Conservation (phyloP, 2,113 vertebrate genomes). For the Uria lomvia region DNA sequence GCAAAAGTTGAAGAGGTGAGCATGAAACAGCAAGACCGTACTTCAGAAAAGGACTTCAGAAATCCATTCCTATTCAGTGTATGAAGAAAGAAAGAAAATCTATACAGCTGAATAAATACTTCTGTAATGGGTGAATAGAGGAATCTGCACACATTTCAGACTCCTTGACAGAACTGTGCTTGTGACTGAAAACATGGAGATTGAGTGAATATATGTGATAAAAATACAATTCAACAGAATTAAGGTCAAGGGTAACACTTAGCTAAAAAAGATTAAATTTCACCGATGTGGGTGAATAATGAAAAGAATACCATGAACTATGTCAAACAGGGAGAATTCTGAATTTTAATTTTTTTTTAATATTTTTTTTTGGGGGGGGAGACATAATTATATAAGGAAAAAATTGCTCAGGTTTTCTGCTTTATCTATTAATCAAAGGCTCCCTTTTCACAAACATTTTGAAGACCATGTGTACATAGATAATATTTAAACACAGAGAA, state of each 20-base stretch:
- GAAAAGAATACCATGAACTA: not conserved
- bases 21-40: not conserved
- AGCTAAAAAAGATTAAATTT: not conserved
- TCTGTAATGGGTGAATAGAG: not conserved
- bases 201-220: not conserved
- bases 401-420: not conserved
- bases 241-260: not conserved
- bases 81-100: not conserved
- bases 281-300: not conserved
- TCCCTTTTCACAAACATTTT: not conserved
- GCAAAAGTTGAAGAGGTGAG: not conserved
- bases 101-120: not conserved
- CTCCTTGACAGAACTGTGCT: not conserved
- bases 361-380: not conserved
- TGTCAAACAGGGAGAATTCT: not conserved
- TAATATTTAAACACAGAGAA: not conserved
- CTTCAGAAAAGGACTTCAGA: not conserved
- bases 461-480: not conserved
- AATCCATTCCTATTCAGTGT: not conserved
- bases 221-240: not conserved
- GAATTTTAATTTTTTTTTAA: not conserved
- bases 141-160: not conserved
- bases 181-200: not conserved
- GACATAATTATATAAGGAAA: not conserved
- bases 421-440: not conserved